phyloP scores from a whole-genome alignment of 2,797 vertebrate species.

The Phylloscopus collybita region DNA sequence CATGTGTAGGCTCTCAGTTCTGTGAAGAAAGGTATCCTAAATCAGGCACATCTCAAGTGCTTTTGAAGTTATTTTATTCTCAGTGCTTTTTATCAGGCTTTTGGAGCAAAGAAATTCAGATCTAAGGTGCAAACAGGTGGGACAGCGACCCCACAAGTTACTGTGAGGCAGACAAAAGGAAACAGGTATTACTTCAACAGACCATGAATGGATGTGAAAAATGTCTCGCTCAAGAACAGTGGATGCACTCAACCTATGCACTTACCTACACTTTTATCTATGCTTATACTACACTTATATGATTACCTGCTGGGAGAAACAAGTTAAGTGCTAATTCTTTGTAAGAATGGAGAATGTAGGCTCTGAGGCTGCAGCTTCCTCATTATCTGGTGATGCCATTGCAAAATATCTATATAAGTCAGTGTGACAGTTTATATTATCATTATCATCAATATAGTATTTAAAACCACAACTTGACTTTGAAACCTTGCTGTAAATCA shows the following conservation, averaged over 20 bases:
- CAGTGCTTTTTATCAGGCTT: not conserved
- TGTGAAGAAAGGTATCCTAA: not conserved
- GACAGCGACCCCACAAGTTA: not conserved
- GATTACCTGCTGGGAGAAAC: not conserved
- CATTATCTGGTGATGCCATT: not conserved
- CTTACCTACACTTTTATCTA: not conserved
- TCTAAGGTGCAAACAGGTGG: not conserved
- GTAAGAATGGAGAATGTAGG: not conserved
- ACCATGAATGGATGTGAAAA: not conserved
- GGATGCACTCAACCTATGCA: not conserved
- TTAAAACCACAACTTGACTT: not conserved
- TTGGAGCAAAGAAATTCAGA: not conserved
- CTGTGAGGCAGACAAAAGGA: not conserved
- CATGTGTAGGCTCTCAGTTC: not conserved
- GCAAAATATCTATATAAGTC: not conserved
- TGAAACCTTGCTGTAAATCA: constrained; percentile 8
- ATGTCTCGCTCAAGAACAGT: not conserved
- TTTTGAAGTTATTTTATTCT: not conserved
- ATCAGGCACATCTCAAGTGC: not conserved
- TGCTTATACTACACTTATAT: not conserved
- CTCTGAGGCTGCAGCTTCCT: not conserved
- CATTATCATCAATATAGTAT: not conserved
- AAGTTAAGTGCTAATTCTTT: not conserved
- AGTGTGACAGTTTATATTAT: not conserved
- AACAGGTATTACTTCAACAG: not conserved